Percentiles rank a stretch among this genome's conserved stretches.
Evolutionary conservation across 2,113 vertebrate genomes (phyloP).

Genomic region (human (Homo sapiens)): GRCh38 chr9:121446001-121446500

Average conservation of each 20-base stretch:
- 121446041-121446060: neutral
- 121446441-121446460: neutral
- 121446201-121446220: neutral
- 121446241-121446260: neutral
- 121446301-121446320: neutral
- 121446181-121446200: neutral
- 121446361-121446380: neutral
- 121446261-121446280: neutral
- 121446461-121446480: neutral
- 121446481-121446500: neutral
- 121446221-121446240: neutral
- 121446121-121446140: neutral
- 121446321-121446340: neutral
- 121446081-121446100: rapidly evolving
- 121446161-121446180: neutral
- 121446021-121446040: neutral
- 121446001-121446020: neutral
- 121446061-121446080: neutral
- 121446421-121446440: neutral
- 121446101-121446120: neutral
- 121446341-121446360: neutral
- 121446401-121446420: neutral
- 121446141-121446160: neutral
- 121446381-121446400: neutral
- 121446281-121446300: neutral